Evolutionary conservation across 2,888 invertebrate species (phyloP).

Genomic region (Torymus tubicola): DNA sequence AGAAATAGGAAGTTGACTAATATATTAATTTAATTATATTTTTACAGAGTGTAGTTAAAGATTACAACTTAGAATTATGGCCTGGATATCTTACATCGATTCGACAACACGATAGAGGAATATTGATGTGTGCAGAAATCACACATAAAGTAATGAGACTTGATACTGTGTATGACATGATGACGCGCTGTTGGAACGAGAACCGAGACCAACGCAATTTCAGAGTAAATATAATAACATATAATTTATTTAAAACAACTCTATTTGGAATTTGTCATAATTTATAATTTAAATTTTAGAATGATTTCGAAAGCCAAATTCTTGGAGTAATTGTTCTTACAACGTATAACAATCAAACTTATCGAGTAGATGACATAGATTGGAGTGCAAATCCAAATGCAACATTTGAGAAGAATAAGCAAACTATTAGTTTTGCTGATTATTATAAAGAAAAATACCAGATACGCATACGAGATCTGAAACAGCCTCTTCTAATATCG

Average conservation of each 20-base stretch:
- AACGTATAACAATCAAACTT: conserved; percentile 85
- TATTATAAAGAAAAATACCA: conserved; percentile 85
- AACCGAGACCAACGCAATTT: conserved; percentile 65
- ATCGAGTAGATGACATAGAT: conserved; percentile 85
- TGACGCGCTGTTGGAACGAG: conserved; percentile 79
- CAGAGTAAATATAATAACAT: conserved; percentile 61
- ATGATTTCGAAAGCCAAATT: too few relatives aligned
- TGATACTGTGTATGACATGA: conserved; percentile 83
- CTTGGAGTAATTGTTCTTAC: conserved; percentile 82
- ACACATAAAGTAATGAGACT: conserved; percentile 88
- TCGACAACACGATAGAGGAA: conserved; percentile 85
- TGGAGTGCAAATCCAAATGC: conserved; percentile 79
- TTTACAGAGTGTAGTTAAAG: conserved; percentile 80
- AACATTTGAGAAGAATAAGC: conserved; percentile 80
- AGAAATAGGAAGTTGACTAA: too few relatives aligned
- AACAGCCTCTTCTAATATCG: conserved; percentile 88
- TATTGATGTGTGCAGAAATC: conserved; percentile 87
- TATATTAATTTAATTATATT: neutral
- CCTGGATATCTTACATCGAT: conserved; percentile 90
- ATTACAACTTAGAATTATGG: conserved; percentile 85
- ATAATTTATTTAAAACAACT: too few relatives aligned
- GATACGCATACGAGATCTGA: conserved; percentile 79
- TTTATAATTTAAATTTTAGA: too few relatives aligned
- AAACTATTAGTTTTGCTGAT: conserved; percentile 78
- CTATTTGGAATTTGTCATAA: too few relatives aligned